Conservation (phyloP, 2,797 vertebrate species). For the Babyrousa celebensis region DNA sequence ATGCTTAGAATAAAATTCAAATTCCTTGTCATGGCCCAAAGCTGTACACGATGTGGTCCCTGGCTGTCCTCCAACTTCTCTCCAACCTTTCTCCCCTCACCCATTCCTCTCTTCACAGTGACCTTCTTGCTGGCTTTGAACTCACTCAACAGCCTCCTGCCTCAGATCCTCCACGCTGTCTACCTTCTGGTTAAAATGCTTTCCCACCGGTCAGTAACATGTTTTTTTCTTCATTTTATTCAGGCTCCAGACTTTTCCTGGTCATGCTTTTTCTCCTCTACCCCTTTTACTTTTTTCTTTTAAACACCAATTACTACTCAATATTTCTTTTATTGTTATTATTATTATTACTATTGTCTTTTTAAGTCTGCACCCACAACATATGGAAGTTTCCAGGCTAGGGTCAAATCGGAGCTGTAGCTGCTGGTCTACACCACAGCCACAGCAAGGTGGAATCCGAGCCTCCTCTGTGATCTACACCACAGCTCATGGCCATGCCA, state of each 20-base stretch:
- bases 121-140: neutral
- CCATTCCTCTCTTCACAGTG: neutral
- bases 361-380: too few species aligned
- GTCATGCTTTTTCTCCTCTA: neutral
- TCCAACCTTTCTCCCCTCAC: neutral
- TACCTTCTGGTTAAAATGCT: neutral
- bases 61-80: neutral
- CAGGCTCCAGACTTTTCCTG: neutral
- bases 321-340: neutral
- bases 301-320: neutral
- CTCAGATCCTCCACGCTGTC: neutral
- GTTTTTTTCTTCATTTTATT: neutral
- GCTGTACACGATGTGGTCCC: fast-evolving
- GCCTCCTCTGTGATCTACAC: too few species aligned
- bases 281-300: neutral
- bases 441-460: too few species aligned
- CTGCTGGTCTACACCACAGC: too few species aligned
- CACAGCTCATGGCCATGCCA: too few species aligned
- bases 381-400: too few species aligned
- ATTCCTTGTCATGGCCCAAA: neutral
- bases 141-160: too few species aligned
- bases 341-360: too few species aligned
- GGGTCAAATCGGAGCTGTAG: too few species aligned
- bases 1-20: neutral
- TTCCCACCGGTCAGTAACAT: neutral